These are phyloP conservation scores for Dicyrtomina minuta DNA, from an alignment of 2,888 invertebrate species.

Conservation along the genomic window DNA sequence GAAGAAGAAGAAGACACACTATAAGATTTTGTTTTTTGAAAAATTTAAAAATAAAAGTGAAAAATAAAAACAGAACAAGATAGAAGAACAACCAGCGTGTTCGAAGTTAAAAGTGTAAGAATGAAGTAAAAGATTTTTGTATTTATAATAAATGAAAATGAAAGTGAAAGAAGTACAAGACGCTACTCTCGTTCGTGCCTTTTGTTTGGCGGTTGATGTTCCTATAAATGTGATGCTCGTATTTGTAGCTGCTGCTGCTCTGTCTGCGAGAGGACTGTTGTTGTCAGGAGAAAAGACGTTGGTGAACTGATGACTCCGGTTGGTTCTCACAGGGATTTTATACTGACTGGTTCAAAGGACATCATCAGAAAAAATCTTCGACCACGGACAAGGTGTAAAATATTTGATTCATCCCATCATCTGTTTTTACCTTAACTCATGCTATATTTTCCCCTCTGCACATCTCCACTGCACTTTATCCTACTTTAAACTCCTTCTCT, in stretches of 20 bases:
- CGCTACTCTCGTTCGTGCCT: neutral
- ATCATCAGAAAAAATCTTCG: conserved; percentile 20
- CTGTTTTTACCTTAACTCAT: neutral
- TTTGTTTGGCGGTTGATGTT: neutral
- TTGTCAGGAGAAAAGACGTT: conserved; percentile 36
- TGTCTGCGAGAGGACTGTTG: neutral
- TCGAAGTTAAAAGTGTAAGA: no score
- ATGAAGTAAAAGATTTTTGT: no score
- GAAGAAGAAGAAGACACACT: no score
- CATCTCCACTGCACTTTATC: no score
- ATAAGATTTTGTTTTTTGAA: no score
- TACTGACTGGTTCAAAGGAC: conserved; percentile 45
- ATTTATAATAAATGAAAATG: neutral
- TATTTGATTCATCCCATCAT: neutral
- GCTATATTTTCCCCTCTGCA: neutral
- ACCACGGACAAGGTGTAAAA: conserved; percentile 24
- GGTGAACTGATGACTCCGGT: conserved; percentile 46
- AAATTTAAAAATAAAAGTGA: no score
- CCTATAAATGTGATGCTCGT: neutral
- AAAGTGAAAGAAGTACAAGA: conserved; percentile 13
- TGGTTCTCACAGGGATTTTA: conserved; percentile 46
- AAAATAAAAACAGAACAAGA: no score
- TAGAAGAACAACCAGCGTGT: no score
- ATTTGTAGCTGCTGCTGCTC: conserved; percentile 3
- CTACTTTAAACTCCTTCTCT: no score